Conservation (phyloP, 1,140 invertebrate genomes). For the Brachionus plicatilis region DNA sequence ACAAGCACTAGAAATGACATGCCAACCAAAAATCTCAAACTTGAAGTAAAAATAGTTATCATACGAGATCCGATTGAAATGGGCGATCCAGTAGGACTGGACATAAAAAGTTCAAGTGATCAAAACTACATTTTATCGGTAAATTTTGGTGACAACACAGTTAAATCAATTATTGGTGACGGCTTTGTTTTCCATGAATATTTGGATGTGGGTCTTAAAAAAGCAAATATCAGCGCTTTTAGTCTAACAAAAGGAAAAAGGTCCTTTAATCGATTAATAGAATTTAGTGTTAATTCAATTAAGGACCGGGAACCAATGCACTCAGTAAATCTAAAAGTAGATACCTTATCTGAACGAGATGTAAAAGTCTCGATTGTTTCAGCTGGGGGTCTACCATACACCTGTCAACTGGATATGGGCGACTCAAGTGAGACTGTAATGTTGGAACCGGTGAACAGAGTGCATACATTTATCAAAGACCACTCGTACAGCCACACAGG, state of each 20-base stretch:
- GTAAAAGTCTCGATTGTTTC: neutral
- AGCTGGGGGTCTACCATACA: neutral
- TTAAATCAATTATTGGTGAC: neutral
- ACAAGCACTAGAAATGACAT: neutral
- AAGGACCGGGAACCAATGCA: slow-evolving; percentile 1
- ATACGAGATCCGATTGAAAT: neutral
- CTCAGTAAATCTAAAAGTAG: neutral
- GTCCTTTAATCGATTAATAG: neutral
- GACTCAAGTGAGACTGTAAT: neutral
- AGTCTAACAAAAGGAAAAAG: neutral
- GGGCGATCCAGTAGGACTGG: slow-evolving; percentile 1
- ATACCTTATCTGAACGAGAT: neutral
- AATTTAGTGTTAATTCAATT: neutral
- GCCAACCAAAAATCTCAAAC: neutral
- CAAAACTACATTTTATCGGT: neutral
- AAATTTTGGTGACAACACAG: neutral
- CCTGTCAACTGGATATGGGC: neutral
- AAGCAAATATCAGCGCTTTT: neutral
- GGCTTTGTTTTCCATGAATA: neutral
- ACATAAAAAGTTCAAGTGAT: neutral
- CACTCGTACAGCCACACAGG: neutral
- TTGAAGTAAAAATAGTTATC: neutral
- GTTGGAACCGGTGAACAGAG: neutral
- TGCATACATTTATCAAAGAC: neutral
- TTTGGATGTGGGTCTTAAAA: neutral